Percentiles rank a stretch among this genome's conserved stretches.
phyloP scores from a whole-genome alignment of 2,113 vertebrate species.

The Alligator mississippiensis region DNA sequence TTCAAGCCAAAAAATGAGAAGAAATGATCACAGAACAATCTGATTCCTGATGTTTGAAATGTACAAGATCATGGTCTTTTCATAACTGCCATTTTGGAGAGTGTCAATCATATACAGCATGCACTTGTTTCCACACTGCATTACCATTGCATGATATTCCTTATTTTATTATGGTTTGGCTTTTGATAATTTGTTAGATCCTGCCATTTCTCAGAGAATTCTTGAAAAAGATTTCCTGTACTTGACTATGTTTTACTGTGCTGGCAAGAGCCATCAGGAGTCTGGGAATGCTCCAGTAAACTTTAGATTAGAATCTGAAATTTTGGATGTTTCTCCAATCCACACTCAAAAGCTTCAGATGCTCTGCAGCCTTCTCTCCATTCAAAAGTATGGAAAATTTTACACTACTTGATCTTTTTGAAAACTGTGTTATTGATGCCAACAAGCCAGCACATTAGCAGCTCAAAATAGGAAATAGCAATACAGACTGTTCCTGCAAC shows the following conservation, averaged over 20 bases:
- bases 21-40: not conserved
- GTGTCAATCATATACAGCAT: not conserved
- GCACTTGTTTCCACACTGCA: conserved; percentile 23
- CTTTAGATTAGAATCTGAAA: not conserved
- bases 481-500: not conserved
- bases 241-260: not conserved
- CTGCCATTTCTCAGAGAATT: not conserved
- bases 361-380: not conserved
- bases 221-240: not conserved
- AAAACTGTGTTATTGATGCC: not conserved
- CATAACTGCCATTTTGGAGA: conserved; percentile 24
- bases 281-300: not conserved
- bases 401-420: not conserved
- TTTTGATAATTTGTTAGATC: conserved; percentile 12
- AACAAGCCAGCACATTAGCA: not conserved
- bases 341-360: not conserved
- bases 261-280: not conserved
- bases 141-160: not conserved
- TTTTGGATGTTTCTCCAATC: not conserved
- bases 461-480: not conserved
- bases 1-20: conserved; percentile 34
- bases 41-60: conserved; percentile 34
- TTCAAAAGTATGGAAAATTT: not conserved
- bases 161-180: conserved; percentile 5
- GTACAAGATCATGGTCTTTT: conserved; percentile 17